Percentiles rank a stretch among this genome's conserved stretches.
Conservation (phyloP, 2,888 invertebrate genomes). For the Schizotus pectinicornis region DNA sequence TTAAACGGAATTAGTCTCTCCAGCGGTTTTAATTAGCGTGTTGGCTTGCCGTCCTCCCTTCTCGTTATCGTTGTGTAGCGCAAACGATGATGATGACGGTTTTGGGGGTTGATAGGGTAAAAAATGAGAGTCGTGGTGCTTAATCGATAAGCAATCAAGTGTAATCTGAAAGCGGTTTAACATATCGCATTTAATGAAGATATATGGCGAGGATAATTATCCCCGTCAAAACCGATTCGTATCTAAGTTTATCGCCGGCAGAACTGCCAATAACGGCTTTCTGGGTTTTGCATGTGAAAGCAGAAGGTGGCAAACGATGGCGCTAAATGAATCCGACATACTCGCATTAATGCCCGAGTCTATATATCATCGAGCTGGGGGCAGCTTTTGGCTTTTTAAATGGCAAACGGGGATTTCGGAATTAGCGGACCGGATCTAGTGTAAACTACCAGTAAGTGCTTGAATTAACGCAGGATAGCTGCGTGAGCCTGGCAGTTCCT, state of each 20-base stretch:
- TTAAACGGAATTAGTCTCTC: not conserved
- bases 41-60: not conserved
- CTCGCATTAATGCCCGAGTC: too few relatives aligned
- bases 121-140: slow-evolving; percentile 12
- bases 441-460: too few relatives aligned
- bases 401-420: too few relatives aligned
- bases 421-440: too few relatives aligned
- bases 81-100: not conserved
- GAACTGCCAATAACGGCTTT: slow-evolving; percentile 4
- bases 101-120: not conserved
- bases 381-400: too few relatives aligned
- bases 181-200: slow-evolving; percentile 33
- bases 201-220: slow-evolving; percentile 30
- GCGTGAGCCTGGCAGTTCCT: too few relatives aligned
- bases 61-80: not conserved
- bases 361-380: too few relatives aligned
- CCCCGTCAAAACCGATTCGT: slow-evolving; percentile 24
- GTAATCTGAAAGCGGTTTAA: slow-evolving; percentile 28
- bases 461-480: too few relatives aligned
- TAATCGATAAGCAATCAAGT: slow-evolving; percentile 28
- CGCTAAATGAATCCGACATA: too few relatives aligned
- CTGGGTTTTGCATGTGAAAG: too few relatives aligned
- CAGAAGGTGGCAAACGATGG: too few relatives aligned
- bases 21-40: not conserved
- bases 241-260: slow-evolving; percentile 25